phyloP scores from a whole-genome alignment of 2,888 invertebrate species.

The Zygothrica quintamaculata region DNA sequence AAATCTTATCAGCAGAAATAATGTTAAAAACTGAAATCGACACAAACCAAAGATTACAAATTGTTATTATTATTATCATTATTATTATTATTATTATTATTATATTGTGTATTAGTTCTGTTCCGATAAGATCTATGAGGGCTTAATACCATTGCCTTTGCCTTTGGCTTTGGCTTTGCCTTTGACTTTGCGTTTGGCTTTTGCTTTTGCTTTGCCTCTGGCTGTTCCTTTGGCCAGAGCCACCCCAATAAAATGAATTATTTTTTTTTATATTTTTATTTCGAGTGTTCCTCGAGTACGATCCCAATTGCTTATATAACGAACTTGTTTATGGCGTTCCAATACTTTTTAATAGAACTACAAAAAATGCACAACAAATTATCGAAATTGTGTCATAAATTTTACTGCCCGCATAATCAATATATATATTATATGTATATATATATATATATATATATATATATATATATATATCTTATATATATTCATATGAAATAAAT shows the following conservation, averaged over 20 bases:
- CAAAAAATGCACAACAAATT: conserved; percentile 53
- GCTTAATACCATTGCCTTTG: conserved; percentile 25
- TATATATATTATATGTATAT: not conserved
- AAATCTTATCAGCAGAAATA: conserved; percentile 68
- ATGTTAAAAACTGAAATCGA: conserved; percentile 63
- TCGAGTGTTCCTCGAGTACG: conserved; percentile 49
- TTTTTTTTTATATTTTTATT: conserved; percentile 79
- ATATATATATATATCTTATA: not conserved
- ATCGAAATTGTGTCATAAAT: conserved; percentile 74
- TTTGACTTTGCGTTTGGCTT: conserved; percentile 21
- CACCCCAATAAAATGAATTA: conserved; percentile 70
- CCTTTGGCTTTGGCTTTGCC: conserved; percentile 13
- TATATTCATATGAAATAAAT: no score
- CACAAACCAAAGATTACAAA: conserved; percentile 68
- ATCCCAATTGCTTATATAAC: conserved; percentile 37
- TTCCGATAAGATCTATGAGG: conserved; percentile 69
- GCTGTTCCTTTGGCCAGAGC: not conserved
- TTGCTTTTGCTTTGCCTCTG: not conserved
- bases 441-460: not conserved
- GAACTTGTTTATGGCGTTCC: conserved; percentile 40
- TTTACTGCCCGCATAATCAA: conserved; percentile 25
- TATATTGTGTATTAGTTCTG: conserved; percentile 71
- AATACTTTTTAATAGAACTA: conserved; percentile 7
- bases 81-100: conserved; percentile 62
- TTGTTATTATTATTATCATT: conserved; percentile 65